A percentile compares a stretch with the other conserved stretches of the same genome.
These are phyloP conservation scores for Leucophora obtusa DNA, from an alignment of 2,888 invertebrate genomes.

Conservation along the genomic window DNA sequence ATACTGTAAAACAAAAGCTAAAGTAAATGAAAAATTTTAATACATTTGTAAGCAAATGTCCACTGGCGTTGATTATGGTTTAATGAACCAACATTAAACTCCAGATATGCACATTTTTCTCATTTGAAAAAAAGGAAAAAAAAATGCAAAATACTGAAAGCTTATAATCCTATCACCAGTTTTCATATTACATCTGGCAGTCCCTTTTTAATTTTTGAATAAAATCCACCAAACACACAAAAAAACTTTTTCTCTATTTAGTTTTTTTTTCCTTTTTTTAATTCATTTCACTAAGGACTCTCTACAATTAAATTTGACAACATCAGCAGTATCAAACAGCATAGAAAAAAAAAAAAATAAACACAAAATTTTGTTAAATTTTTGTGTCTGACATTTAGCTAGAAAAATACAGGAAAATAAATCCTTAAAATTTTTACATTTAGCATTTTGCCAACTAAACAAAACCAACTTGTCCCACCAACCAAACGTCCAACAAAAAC, in stretches of 20 bases:
- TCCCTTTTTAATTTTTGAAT: neutral
- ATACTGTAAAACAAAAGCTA: neutral
- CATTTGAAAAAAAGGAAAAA: neutral
- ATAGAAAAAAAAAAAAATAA: slow-evolving; percentile 17
- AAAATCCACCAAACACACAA: neutral
- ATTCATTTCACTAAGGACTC: slow-evolving; percentile 12
- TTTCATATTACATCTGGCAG: neutral
- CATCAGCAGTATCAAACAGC: slow-evolving; percentile 30
- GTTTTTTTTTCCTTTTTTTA: neutral
- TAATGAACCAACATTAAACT: slow-evolving; percentile 5
- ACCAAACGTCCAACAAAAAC: neutral
- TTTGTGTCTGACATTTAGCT: neutral
- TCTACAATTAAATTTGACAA: slow-evolving; percentile 41
- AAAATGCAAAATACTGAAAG: neutral
- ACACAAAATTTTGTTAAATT: neutral
- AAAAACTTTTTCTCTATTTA: neutral
- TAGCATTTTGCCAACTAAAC: neutral
- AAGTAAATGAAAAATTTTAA: neutral
- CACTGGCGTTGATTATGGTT: neutral
- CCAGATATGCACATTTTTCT: neutral
- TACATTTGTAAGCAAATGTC: neutral
- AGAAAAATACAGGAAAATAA: neutral
- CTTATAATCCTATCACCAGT: neutral
- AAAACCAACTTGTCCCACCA: neutral
- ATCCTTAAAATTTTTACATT: neutral